Evolutionary conservation across 2,113 vertebrate genomes (phyloP).

Genomic region (Uropsilus gracilis): DNA sequence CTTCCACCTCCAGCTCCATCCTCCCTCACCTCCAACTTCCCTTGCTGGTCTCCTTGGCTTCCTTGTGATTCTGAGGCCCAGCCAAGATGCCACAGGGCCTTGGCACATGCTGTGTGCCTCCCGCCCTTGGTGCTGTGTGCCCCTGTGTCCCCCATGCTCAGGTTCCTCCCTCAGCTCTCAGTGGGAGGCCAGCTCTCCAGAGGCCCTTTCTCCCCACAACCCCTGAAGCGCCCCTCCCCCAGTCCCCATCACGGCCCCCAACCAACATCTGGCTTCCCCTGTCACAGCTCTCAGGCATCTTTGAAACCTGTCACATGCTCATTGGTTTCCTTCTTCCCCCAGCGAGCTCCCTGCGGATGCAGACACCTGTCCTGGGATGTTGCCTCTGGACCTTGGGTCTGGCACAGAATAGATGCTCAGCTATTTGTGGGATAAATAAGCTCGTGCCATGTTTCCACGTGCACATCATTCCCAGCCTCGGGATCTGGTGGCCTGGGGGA

Average conservation of each 20-base stretch:
- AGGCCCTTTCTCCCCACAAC: background rate
- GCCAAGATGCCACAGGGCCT: background rate
- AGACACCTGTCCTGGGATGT: background rate
- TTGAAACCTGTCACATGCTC: background rate
- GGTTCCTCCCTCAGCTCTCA: background rate
- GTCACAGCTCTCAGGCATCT: fast-evolving
- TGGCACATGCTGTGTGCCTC: fast-evolving
- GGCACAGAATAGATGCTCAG: background rate
- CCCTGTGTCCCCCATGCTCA: too few relatives aligned
- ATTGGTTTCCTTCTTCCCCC: background rate
- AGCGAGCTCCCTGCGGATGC: background rate
- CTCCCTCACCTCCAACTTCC: background rate
- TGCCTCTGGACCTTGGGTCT: background rate
- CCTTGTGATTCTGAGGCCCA: fast-evolving
- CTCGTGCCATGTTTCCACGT: too few relatives aligned
- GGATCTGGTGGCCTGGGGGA: background rate
- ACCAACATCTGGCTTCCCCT: fast-evolving
- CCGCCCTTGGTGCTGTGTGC: too few relatives aligned
- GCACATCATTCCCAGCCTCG: too few relatives aligned
- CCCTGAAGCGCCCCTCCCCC: background rate
- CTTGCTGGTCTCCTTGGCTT: background rate
- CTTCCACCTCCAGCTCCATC: fast-evolving
- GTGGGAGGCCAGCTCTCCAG: background rate
- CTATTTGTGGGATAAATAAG: too few relatives aligned
- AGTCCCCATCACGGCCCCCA: background rate